phyloP scores from a whole-genome alignment of 2,797 vertebrate species.

The Tokudaia muenninki region DNA sequence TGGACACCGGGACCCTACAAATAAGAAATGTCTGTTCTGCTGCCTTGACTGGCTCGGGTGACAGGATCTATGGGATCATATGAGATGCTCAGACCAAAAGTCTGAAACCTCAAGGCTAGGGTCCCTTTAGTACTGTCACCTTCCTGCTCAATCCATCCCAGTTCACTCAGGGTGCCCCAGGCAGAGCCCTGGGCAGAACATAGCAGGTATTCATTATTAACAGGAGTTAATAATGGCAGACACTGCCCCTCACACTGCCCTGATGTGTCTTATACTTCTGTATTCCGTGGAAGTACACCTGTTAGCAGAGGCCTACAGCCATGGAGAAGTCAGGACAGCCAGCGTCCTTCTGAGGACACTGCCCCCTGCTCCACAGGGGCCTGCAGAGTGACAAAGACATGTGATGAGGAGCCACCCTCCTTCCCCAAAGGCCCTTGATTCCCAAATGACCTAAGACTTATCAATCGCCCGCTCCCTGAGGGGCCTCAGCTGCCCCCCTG shows the following conservation, averaged over 20 bases:
- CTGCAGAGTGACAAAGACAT: background rate
- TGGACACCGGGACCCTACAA: background rate
- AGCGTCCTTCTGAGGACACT: background rate
- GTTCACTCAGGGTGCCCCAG: background rate
- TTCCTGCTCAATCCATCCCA: accelerated
- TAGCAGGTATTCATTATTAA: background rate
- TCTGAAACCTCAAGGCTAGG: background rate
- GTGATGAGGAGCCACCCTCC: background rate
- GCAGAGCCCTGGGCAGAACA: background rate
- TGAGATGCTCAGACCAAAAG: accelerated
- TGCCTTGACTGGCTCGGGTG: background rate
- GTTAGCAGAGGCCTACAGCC: background rate
- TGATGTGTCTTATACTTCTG: accelerated
- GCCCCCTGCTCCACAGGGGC: background rate
- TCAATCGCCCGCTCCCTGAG: background rate
- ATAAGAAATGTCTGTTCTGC: background rate
- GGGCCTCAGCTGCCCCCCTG: background rate
- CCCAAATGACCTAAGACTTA: background rate
- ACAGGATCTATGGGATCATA: background rate
- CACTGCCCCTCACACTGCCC: background rate
- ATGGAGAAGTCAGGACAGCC: background rate
- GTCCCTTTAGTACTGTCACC: background rate
- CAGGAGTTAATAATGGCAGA: background rate
- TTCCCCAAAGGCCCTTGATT: accelerated
- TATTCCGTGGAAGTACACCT: accelerated